Evolutionary conservation across 2,797 vertebrate genomes (phyloP).

Genomic region (Orientallactaga sibirica): DNA sequence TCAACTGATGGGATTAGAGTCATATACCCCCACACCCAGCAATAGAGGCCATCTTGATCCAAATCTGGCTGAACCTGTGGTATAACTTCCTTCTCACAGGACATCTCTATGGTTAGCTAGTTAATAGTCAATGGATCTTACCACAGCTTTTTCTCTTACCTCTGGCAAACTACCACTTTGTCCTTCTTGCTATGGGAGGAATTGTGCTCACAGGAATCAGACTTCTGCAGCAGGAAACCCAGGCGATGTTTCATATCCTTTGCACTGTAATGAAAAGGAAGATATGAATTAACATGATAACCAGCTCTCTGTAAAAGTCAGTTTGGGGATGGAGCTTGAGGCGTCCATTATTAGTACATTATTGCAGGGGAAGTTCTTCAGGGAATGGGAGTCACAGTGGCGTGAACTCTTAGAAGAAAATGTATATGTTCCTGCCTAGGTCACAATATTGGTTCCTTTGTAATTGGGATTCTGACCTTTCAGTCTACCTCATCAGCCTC

Average conservation of each 20-base stretch:
- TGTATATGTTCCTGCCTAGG: background rate
- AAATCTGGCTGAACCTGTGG: background rate
- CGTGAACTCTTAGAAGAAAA: background rate
- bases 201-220: conserved; percentile 91
- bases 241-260: conserved; percentile 97
- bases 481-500: background rate
- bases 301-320: background rate
- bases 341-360: conserved; percentile 9
- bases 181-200: conserved; percentile 88
- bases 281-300: background rate
- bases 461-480: background rate
- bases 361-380: conserved; percentile 10
- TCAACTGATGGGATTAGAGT: background rate
- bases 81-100: background rate
- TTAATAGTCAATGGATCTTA: background rate
- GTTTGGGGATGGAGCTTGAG: background rate
- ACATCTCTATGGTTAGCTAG: background rate
- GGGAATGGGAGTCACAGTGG: background rate
- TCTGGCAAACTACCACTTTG: conserved; percentile 88
- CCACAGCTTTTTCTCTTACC: conserved; percentile 87
- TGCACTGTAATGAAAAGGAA: conserved; percentile 88
- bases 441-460: background rate
- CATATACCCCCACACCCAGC: background rate
- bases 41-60: background rate
- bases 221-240: conserved; percentile 94